A percentile compares a stretch with the other conserved stretches of the same genome.
Conservation (phyloP, 2,888 invertebrate genomes). For the Rotaria macrura region DNA sequence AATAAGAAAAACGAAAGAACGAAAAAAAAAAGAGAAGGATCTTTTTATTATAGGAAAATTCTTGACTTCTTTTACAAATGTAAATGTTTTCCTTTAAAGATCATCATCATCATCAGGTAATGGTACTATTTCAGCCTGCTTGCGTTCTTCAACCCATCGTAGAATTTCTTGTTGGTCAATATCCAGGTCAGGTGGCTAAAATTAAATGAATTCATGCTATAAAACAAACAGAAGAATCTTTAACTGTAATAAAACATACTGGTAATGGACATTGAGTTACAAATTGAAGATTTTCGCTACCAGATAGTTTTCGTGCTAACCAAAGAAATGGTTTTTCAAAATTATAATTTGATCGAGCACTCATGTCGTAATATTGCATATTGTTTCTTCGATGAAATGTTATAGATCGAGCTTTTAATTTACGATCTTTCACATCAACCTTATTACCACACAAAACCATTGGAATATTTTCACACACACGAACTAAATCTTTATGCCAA, state of each 20-base stretch:
- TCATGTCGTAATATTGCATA: conserved; percentile 32
- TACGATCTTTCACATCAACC: conserved; percentile 24
- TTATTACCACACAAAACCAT: conserved; percentile 33
- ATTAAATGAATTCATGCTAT: not conserved
- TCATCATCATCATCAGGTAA: conserved; percentile 94
- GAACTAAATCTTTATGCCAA: conserved; percentile 28
- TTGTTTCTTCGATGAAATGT: conserved; percentile 23
- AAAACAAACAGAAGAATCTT: not conserved
- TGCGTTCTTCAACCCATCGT: not conserved
- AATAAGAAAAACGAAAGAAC: not conserved
- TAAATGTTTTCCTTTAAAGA: conserved; percentile 40
- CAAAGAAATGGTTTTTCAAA: conserved; percentile 33
- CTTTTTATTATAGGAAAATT: not conserved
- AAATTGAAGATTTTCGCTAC: not conserved
- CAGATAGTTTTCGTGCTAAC: not conserved
- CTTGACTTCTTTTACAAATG: not conserved
- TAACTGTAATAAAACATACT: not conserved
- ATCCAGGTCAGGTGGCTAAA: not conserved
- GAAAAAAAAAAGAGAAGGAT: too few species aligned
- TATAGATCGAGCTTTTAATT: conserved; percentile 29
- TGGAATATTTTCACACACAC: conserved; percentile 33
- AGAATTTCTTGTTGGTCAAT: not conserved
- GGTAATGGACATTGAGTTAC: not conserved
- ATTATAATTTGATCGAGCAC: conserved; percentile 28
- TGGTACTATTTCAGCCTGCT: conserved; percentile 69